Evolutionary conservation across 2,797 vertebrate species (phyloP), one percentile per base, ranked within the genome.

Genomic region (Diplodus puntazzo): DNA sequence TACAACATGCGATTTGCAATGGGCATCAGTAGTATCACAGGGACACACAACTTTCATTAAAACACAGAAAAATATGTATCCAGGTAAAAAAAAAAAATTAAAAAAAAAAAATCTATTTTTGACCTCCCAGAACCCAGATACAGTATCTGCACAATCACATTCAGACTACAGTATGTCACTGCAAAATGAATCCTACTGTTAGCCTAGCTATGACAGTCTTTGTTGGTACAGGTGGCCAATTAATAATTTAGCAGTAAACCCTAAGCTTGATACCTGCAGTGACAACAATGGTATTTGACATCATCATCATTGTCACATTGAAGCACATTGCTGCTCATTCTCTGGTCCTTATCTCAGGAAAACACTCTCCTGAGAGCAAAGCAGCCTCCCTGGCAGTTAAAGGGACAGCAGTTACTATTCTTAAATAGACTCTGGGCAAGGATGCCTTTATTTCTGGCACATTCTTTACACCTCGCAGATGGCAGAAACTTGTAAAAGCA

Each of bases 391-490:
- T 55, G 45, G 43, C 42, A 82, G 77, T 82, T 62, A 69, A 5
- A 85, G 39, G 74, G 73, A 61, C 45, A 48, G 18, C 54, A 74
- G 20, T 50, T 49, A 69, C 13, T 48, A 34, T 52, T 83, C 76
- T 79, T 54, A 84, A 58, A 68, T 12, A 79, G 62, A 18, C 20
- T 25, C 42, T 4, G 21, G 0, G 34, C 13, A 57, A 58, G 34
- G 14, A 77, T 53, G 58, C 23, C 43, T 48, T 80, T 7, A 46
- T 73, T 79, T 61, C 39, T 82, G 49, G n/a, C 16, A 76, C 27
- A 65, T 70, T 78, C 39, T 14, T 49, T 75, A 48, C 62, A 23
- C 5, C 0, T 57, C 17, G 18, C 43, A 77, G 60, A 72, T 52
- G 18, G 23, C 43, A 77, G 14, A 61, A 73, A 83, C 48, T 16